Evolutionary conservation across 2,888 invertebrate genomes (phyloP).

Genomic region (Hipparchia sbordonii): DNA sequence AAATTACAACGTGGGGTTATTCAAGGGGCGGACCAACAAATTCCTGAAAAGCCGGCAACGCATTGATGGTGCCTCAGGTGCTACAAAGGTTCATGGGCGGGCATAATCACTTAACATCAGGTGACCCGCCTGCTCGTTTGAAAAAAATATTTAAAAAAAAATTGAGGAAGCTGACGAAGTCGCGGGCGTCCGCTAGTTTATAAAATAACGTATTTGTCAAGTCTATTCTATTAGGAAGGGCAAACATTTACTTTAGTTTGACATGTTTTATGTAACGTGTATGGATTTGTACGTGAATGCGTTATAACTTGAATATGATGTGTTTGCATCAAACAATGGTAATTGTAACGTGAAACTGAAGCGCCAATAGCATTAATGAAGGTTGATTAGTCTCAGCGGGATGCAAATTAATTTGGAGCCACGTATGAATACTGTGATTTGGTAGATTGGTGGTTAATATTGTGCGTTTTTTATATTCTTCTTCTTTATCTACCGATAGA

Average conservation of each 20-base stretch:
- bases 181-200: too few species aligned
- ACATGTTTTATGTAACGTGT: constrained; percentile 15
- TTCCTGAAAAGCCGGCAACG: too few species aligned
- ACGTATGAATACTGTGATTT: constrained; percentile 16
- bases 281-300: constrained; percentile 15
- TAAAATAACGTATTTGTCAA: not conserved
- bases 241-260: constrained; percentile 7
- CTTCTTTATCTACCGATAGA: too few species aligned
- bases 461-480: not conserved
- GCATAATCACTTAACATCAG: too few species aligned
- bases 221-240: constrained; percentile 6
- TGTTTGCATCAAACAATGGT: constrained; percentile 22
- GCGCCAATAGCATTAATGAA: constrained; percentile 70
- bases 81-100: too few species aligned
- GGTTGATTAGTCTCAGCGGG: constrained; percentile 63
- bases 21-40: too few species aligned
- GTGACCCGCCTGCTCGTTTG: too few species aligned
- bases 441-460: not conserved
- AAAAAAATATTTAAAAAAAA: too few species aligned
- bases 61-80: too few species aligned
- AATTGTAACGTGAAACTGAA: constrained; percentile 55
- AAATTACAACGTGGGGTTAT: too few species aligned
- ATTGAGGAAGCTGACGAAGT: too few species aligned
- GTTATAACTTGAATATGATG: constrained; percentile 20
- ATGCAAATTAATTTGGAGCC: constrained; percentile 49